Base-by-base conservation (phyloP, 2,113 vertebrate species). In the Pelobates fuscus region DNA sequence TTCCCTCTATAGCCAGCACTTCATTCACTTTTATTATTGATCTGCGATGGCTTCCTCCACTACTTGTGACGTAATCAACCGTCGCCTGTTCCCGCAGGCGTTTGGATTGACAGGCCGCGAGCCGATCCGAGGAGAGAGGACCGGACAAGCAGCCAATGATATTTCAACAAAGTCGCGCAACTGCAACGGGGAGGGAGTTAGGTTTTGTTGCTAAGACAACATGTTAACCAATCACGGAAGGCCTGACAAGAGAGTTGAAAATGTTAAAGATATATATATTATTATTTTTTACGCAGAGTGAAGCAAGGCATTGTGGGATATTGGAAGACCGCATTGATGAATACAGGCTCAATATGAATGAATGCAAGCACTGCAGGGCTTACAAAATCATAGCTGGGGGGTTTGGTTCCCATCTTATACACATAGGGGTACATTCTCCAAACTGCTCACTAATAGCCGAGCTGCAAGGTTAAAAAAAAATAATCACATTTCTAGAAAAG, bases 291-390 rank as follows among this genome's bases (percentile, higher is more conserved):
- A n/a, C n/a, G n/a, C n/a, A n/a, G 3, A 25, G 1, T 3, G 27
- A 5, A 12, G 66, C 66, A 20, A 23, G 10, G 66, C 46, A 68
- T 68, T 68, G 26, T 54, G 66, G 66, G 66, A 68, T 43, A n/a
- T 23, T 55, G 18, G 20, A 55, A 12, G 52, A 18, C 2, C n/a
- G n/a, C n/a, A n/a, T n/a, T n/a, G n/a, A n/a, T n/a, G 14, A 41
- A 41, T 41, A 2, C 2, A 12, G 37, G 37, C 37, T 1, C 37
- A 12, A 41, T 18, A 14, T 49, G n/a, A n/a, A n/a, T n/a, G n/a
- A n/a, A n/a, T n/a, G n/a, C n/a, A n/a, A n/a, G n/a, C n/a, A n/a
- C n/a, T n/a, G n/a, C n/a, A n/a, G n/a, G n/a, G n/a, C n/a, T n/a
- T n/a, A n/a, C n/a, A n/a, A n/a, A n/a, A n/a, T n/a, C n/a, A n/a